Percentiles rank a stretch among this genome's conserved stretches.
Evolutionary conservation across 2,888 invertebrate genomes (phyloP).

Genomic region (Meiosimyza platycephala): DNA sequence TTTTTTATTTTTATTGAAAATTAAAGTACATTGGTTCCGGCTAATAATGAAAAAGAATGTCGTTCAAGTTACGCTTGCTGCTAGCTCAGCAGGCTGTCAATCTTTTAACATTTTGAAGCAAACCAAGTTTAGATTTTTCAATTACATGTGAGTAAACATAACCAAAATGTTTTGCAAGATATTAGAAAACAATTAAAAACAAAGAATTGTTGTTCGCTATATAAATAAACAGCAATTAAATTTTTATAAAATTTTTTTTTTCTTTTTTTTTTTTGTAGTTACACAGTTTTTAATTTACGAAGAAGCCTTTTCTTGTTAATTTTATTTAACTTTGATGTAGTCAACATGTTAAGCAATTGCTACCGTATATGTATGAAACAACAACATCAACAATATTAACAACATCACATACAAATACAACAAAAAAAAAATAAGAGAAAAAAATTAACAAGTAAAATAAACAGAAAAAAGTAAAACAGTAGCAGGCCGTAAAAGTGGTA

Average conservation of each 20-base stretch:
- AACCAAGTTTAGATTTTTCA: no score
- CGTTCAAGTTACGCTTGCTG: no score
- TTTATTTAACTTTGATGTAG: background rate
- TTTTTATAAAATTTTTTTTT: background rate
- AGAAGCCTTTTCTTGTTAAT: slow-evolving; percentile 9
- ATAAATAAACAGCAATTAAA: no score
- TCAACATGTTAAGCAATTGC: slow-evolving; percentile 6
- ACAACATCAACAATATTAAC: background rate
- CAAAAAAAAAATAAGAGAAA: background rate
- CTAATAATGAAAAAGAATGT: no score
- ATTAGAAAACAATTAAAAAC: no score
- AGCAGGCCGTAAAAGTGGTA: slow-evolving; percentile 5
- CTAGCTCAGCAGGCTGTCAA: no score
- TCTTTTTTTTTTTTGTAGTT: background rate
- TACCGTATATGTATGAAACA: background rate
- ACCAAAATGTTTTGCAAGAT: no score
- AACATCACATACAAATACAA: background rate
- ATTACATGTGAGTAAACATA: no score
- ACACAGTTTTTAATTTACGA: background rate
- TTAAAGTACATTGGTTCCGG: no score
- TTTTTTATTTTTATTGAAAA: no score
- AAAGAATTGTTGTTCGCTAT: no score
- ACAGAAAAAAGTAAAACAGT: slow-evolving; percentile 15
- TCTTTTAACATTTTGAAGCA: no score
- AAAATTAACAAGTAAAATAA: slow-evolving; percentile 14